Percentiles rank a stretch among this genome's conserved stretches.
Conservation (phyloP, 2,113 vertebrate genomes). For the Urocynchramus pylzowi region DNA sequence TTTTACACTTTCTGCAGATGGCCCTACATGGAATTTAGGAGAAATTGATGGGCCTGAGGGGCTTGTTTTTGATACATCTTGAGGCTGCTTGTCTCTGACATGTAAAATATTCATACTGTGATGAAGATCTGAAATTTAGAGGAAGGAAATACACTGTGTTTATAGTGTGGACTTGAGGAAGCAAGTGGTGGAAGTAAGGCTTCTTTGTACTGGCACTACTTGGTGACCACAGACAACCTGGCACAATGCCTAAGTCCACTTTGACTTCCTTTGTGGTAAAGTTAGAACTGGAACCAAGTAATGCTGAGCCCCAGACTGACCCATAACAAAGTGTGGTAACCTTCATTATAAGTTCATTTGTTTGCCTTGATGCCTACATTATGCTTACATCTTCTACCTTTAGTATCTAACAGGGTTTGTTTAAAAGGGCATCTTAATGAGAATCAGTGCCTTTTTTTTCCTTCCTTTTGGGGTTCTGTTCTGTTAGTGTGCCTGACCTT, state of each 20-base stretch:
- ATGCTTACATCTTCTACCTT: background rate
- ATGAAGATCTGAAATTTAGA: background rate
- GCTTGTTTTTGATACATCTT: background rate
- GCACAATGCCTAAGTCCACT: accelerated
- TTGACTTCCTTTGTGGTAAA: background rate
- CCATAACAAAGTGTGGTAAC: background rate
- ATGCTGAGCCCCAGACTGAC: background rate
- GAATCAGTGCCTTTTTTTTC: background rate
- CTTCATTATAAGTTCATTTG: background rate
- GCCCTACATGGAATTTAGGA: background rate
- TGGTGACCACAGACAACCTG: background rate
- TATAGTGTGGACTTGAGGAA: background rate
- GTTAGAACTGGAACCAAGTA: background rate
- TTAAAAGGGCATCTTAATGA: background rate
- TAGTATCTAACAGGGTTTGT: background rate
- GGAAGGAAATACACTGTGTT: background rate
- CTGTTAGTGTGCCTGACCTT: background rate
- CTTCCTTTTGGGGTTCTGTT: background rate
- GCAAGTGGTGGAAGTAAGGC: background rate
- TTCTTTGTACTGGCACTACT: background rate
- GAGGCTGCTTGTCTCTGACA: background rate
- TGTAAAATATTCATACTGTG: background rate
- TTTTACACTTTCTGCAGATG: background rate
- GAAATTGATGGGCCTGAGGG: background rate
- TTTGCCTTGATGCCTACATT: background rate